Conservation (phyloP, 2,888 invertebrate genomes). For the Acleris sparsana region DNA sequence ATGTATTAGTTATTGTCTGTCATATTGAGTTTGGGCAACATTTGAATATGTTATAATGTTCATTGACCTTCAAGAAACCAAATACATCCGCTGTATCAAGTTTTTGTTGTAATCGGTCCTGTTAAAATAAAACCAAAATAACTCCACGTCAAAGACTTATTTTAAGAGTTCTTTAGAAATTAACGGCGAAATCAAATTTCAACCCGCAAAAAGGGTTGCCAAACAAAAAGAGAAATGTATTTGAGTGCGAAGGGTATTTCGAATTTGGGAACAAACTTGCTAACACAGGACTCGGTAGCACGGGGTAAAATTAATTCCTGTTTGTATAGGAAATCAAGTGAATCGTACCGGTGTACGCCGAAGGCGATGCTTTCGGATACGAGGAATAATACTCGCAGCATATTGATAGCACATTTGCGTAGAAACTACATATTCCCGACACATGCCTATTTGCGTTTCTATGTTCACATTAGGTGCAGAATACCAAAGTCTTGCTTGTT, state of each 20-base stretch:
- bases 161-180: constrained; percentile 9
- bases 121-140: neutral
- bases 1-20: constrained; percentile 32
- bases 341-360: neutral
- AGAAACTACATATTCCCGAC: constrained; percentile 8
- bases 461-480: constrained; percentile 9
- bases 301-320: constrained; percentile 19
- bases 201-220: constrained; percentile 19
- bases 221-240: constrained; percentile 16
- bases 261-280: constrained; percentile 16
- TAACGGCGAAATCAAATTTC: constrained; percentile 16
- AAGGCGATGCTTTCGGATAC: constrained; percentile 3
- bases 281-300: constrained; percentile 5
- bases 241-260: constrained; percentile 14
- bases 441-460: neutral
- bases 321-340: constrained; percentile 29
- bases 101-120: neutral
- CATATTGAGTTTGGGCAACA: constrained; percentile 22
- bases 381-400: constrained; percentile 16
- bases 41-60: constrained; percentile 27
- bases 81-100: neutral
- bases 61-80: constrained; percentile 11
- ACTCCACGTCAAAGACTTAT: constrained; percentile 3
- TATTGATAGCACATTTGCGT: constrained; percentile 23
- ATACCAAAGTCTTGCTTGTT: constrained; percentile 1